Base-by-base conservation (phyloP, 2,888 invertebrate genomes). In the Xestia ashworthii region DNA sequence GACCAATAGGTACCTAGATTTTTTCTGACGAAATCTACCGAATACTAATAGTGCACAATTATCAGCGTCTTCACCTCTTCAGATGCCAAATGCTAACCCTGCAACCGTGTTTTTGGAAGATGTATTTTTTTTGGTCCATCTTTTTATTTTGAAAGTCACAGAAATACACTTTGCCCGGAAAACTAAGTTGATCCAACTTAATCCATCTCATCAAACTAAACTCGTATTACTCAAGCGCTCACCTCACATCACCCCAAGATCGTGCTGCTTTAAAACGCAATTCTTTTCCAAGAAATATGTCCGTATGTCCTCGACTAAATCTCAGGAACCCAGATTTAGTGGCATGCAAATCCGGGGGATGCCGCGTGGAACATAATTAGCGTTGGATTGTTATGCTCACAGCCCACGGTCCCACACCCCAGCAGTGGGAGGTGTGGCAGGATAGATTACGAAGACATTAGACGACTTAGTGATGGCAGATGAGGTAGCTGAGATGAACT, bases 331-430 rank as follows among this genome's bases (percentile, higher is more conserved):
- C 91, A 91, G 92, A 93, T 94, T 93, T 93, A 91, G 89, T 87
- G 88, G 89, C 89, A 90, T 89, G 91, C 91, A 93, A 94, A 93
- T 93, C 93, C 93, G 85, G 81, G 85, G 78, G 89, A 78, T 80
- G 76, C 71, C 82, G 76, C 85, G 90, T 86, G 89, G 85, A 87
- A 87, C 90, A 90, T 93, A 94, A 94, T 94, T 93, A 92, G 91
- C 90, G 65, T 80, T 84, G 81, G 88, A 88, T 86, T 90, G 87
- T 88, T 86, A 86, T 86, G 84, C 81, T 80, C 86, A 79, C 78
- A 74, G 83, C 81, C 80, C 84, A 78, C 79, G 75, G 74, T 65
- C 76, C 81, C 83, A 77, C 77, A 69, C 71, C 76, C 76, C 74
- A 77, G 71, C 81, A 71, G 62, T 70, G 80, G 84, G 79, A 88